phyloP scores from a whole-genome alignment of 2,888 invertebrate species.

The Tuberolachnus salignus region DNA sequence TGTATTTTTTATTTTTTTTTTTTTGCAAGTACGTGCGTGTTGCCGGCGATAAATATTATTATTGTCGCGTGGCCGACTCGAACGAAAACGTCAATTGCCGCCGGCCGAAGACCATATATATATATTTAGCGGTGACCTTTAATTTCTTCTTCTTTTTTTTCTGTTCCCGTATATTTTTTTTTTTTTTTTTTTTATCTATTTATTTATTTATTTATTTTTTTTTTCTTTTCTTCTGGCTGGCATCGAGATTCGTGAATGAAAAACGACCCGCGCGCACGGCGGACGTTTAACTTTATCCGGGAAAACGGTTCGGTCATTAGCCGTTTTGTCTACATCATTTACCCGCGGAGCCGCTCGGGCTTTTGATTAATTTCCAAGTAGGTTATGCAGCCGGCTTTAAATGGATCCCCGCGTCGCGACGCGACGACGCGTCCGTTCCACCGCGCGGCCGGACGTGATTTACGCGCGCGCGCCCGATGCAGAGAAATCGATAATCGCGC shows the following conservation, averaged over 20 bases:
- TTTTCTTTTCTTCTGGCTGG: background rate
- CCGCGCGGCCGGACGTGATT: conserved; percentile 36
- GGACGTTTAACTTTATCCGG: conserved; percentile 44
- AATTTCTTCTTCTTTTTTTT: too few relatives aligned
- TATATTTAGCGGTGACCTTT: background rate
- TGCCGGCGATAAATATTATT: too few relatives aligned
- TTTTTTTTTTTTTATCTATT: too few relatives aligned
- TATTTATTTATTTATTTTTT: too few relatives aligned
- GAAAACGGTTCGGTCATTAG: conserved; percentile 48
- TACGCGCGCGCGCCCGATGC: too few relatives aligned
- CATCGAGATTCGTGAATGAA: conserved; percentile 47
- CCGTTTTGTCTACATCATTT: conserved; percentile 55
- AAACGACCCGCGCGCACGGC: conserved; percentile 29
- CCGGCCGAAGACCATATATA: too few relatives aligned
- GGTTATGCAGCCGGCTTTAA: conserved; percentile 27
- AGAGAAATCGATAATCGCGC: too few relatives aligned
- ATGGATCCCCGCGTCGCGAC: conserved; percentile 12
- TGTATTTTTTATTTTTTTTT: too few relatives aligned
- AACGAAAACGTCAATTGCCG: too few relatives aligned
- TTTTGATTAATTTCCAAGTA: conserved; percentile 52
- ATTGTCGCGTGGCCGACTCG: too few relatives aligned
- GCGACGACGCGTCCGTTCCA: background rate
- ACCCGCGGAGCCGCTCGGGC: conserved; percentile 41
- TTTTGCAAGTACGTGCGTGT: too few relatives aligned
- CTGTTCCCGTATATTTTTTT: too few relatives aligned